A percentile compares a stretch with the other conserved stretches of the same genome.
These are phyloP conservation scores for Melitaea athalia DNA, from an alignment of 2,888 invertebrate species.

Conservation along the genomic window DNA sequence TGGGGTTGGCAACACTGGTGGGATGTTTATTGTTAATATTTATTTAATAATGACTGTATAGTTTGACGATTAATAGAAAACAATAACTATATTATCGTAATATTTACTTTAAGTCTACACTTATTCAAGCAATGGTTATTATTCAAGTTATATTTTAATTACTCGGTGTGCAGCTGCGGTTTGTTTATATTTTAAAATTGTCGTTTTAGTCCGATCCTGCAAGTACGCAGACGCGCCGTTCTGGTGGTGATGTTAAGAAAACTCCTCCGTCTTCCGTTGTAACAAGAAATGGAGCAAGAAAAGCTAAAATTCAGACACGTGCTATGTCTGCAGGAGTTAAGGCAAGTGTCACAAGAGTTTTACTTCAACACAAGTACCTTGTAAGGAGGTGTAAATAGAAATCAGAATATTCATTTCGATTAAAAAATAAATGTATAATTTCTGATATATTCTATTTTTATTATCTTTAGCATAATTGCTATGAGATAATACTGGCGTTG, in stretches of 20 bases:
- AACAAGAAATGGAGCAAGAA: slow-evolving; percentile 83
- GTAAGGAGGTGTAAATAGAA: not conserved
- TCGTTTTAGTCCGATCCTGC: slow-evolving; percentile 63
- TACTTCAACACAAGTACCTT: not conserved
- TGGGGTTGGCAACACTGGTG: too few relatives aligned
- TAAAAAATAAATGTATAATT: not conserved
- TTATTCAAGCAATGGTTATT: slow-evolving; percentile 25
- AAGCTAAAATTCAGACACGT: slow-evolving; percentile 85
- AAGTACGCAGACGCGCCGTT: slow-evolving; percentile 56
- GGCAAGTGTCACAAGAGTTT: slow-evolving; percentile 48
- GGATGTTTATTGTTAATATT: slow-evolving; percentile 13
- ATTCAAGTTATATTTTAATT: slow-evolving; percentile 15
- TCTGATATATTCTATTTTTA: too few relatives aligned
- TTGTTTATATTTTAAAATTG: slow-evolving; percentile 39
- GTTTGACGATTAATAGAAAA: slow-evolving; percentile 16
- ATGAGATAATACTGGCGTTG: too few relatives aligned
- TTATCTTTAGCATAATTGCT: too few relatives aligned
- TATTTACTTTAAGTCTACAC: not conserved
- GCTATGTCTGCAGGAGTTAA: slow-evolving; percentile 81
- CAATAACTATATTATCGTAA: slow-evolving; percentile 12
- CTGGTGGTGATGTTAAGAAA: slow-evolving; percentile 63
- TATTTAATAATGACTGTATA: slow-evolving; percentile 22
- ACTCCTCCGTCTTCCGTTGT: slow-evolving; percentile 75
- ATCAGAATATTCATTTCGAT: not conserved
- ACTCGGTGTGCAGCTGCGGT: slow-evolving; percentile 30